phyloP scores from a whole-genome alignment of 2,888 invertebrate genomes.

The Machimus rusticus region DNA sequence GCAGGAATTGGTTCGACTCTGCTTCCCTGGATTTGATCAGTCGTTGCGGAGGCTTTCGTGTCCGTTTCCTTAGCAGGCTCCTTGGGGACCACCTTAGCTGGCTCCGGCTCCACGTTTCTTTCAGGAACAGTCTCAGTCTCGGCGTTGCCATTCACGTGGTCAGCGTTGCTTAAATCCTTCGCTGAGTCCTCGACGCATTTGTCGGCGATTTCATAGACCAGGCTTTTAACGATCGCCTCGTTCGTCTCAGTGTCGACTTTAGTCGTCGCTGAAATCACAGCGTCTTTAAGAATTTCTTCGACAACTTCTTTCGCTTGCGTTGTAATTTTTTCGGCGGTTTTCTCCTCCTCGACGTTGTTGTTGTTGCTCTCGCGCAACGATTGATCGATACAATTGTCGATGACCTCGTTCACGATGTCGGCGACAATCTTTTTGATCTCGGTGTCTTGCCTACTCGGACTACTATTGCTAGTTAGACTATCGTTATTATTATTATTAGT shows the following conservation, averaged over 20 bases:
- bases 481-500: slow-evolving; percentile 49
- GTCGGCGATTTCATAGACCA: slow-evolving; percentile 49
- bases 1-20: slow-evolving; percentile 43
- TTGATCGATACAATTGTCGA: slow-evolving; percentile 54
- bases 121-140: slow-evolving; percentile 44
- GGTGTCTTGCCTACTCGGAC: slow-evolving; percentile 42
- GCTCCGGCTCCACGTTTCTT: slow-evolving; percentile 46
- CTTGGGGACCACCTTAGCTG: not conserved
- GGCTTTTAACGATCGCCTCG: slow-evolving; percentile 48
- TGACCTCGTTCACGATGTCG: slow-evolving; percentile 59
- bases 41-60: not conserved
- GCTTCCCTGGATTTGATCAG: not conserved
- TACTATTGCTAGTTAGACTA: slow-evolving; percentile 45
- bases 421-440: slow-evolving; percentile 53
- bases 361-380: slow-evolving; percentile 47
- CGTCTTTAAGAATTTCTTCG: slow-evolving; percentile 65
- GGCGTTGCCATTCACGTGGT: not conserved
- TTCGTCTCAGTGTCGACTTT: slow-evolving; percentile 39
- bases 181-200: slow-evolving; percentile 44
- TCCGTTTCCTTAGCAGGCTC: not conserved
- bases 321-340: slow-evolving; percentile 49
- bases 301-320: slow-evolving; percentile 65
- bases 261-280: slow-evolving; percentile 63
- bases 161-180: not conserved
- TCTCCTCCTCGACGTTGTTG: slow-evolving; percentile 47